Conservation (phyloP, 1,140 invertebrate genomes). For the Drosophila willistoni region DNA sequence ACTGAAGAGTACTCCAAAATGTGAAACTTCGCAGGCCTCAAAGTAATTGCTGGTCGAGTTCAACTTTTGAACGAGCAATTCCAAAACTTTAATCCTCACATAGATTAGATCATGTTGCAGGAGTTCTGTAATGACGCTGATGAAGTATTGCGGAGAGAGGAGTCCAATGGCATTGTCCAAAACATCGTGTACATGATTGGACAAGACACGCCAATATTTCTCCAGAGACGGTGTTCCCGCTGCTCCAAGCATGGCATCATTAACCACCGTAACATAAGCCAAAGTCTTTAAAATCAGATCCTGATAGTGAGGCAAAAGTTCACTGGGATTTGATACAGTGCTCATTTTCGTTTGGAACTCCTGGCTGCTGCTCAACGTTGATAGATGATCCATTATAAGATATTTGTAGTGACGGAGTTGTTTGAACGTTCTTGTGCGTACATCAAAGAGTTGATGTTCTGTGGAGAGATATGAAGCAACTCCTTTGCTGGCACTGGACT, state of each 20-base stretch:
- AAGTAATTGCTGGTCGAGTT: slow-evolving; percentile 87
- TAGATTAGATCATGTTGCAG: slow-evolving; percentile 87
- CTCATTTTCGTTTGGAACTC: slow-evolving; percentile 87
- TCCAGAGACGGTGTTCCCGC: slow-evolving; percentile 75
- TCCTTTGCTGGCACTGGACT: slow-evolving; percentile 24
- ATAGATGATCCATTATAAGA: slow-evolving; percentile 88
- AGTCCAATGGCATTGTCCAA: slow-evolving; percentile 90
- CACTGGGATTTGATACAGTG: slow-evolving; percentile 67
- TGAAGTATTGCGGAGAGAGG: slow-evolving; percentile 90
- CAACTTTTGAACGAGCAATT: slow-evolving; percentile 92
- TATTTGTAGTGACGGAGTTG: slow-evolving; percentile 93
- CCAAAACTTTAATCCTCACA: slow-evolving; percentile 91
- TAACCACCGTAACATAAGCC: slow-evolving; percentile 87
- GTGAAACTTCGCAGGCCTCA: slow-evolving; percentile 82
- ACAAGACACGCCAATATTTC: slow-evolving; percentile 92
- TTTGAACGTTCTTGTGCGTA: slow-evolving; percentile 87
- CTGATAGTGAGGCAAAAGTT: slow-evolving; percentile 84
- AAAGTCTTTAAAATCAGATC: slow-evolving; percentile 88
- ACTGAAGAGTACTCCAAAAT: slow-evolving; percentile 86
- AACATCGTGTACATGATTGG: slow-evolving; percentile 90
- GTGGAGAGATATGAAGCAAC: background rate
- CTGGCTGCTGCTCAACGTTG: slow-evolving; percentile 86
- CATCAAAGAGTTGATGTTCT: slow-evolving; percentile 87
- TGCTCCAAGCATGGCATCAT: slow-evolving; percentile 80
- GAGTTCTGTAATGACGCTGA: slow-evolving; percentile 89